Evolutionary conservation across 2,888 invertebrate species (phyloP).

Genomic region (Tetrapedia diversipes): DNA sequence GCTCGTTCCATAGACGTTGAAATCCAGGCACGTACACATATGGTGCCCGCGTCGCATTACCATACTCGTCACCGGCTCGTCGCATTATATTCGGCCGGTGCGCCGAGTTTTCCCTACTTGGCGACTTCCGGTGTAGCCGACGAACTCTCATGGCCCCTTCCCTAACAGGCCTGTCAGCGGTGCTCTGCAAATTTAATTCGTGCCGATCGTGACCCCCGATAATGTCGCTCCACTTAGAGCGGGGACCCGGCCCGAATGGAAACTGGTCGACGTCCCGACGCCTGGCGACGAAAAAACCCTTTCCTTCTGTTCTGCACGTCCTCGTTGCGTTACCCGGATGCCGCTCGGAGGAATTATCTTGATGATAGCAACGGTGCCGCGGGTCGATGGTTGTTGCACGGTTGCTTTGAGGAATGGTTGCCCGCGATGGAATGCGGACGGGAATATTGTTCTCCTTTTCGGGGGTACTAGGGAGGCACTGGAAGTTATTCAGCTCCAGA

Average conservation of each 20-base stretch:
- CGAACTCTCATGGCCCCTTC: slow-evolving; percentile 50
- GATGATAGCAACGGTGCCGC: slow-evolving; percentile 27
- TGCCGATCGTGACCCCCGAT: slow-evolving; percentile 68
- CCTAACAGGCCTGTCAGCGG: slow-evolving; percentile 55
- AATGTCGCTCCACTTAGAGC: slow-evolving; percentile 52
- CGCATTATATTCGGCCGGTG: slow-evolving; percentile 70
- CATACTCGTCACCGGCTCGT: slow-evolving; percentile 68
- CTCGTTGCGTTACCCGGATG: slow-evolving; percentile 19
- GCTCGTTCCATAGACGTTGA: slow-evolving; percentile 51
- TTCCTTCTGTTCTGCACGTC: slow-evolving; percentile 10
- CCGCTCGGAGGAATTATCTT: slow-evolving; percentile 23
- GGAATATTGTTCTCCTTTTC: slow-evolving; percentile 22
- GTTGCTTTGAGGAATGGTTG: slow-evolving; percentile 18
- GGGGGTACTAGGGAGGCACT: too few relatives aligned
- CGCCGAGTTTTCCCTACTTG: slow-evolving; percentile 75
- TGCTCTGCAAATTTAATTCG: slow-evolving; percentile 70
- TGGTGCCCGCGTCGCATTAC: slow-evolving; percentile 68
- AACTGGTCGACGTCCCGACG: slow-evolving; percentile 20
- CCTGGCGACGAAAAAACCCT: slow-evolving; percentile 21
- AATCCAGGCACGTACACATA: slow-evolving; percentile 76
- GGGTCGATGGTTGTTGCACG: slow-evolving; percentile 14
- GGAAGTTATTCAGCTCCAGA: slow-evolving; percentile 10
- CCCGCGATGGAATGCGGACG: slow-evolving; percentile 6
- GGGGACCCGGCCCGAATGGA: slow-evolving; percentile 9
- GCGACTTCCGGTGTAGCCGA: slow-evolving; percentile 75